Evolutionary conservation across 2,888 invertebrate species (phyloP).

Genomic region (Drosophila atripex): DNA sequence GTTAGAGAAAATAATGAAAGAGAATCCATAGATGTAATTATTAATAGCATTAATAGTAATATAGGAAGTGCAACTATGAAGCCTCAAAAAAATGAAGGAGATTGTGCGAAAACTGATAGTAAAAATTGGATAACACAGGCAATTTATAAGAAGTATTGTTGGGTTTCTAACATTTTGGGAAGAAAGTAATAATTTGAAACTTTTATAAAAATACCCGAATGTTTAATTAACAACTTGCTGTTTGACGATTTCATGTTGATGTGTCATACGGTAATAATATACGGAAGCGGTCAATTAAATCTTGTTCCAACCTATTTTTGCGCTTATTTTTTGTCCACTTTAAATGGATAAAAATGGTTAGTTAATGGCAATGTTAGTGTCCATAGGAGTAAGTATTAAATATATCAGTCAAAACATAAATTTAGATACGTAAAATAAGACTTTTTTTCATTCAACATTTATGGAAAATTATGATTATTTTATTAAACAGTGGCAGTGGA

Average conservation of each 20-base stretch:
- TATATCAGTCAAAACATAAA: too few species aligned
- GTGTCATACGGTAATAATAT: too few species aligned
- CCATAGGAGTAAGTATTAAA: too few species aligned
- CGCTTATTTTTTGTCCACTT: too few species aligned
- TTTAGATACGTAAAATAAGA: too few species aligned
- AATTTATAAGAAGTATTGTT: background rate
- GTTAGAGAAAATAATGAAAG: background rate
- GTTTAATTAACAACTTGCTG: too few species aligned
- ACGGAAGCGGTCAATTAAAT: too few species aligned
- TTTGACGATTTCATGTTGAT: too few species aligned
- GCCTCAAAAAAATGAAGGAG: background rate
- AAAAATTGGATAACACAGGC: background rate
- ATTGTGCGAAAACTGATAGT: background rate
- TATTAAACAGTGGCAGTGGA: conserved; percentile 22
- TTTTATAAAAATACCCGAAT: background rate
- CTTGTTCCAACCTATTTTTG: too few species aligned
- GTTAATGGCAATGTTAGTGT: too few species aligned
- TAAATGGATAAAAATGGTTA: too few species aligned
- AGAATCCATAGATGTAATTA: background rate
- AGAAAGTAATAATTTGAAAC: background rate
- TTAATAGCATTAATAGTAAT: background rate
- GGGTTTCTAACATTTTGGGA: background rate
- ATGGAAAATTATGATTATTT: background rate
- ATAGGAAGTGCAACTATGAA: background rate
- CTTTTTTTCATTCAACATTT: background rate